Conservation (phyloP, 2,888 invertebrate genomes). For the Drosophila flavopinicola region DNA sequence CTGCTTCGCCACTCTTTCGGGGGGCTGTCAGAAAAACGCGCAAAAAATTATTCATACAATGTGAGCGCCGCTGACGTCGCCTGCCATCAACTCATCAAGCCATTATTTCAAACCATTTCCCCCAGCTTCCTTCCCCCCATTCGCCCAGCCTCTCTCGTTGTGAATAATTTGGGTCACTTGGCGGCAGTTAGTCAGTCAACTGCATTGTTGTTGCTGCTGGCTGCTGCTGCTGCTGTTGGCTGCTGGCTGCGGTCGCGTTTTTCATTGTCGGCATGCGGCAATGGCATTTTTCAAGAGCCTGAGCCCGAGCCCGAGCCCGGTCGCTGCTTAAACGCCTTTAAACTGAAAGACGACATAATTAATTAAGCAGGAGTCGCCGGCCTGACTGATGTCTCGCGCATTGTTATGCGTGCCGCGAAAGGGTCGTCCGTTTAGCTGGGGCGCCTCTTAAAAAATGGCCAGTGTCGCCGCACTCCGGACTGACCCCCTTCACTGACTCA, state of each 20-base stretch:
- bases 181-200: slow-evolving; percentile 79
- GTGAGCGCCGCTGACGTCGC: slow-evolving; percentile 47
- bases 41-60: slow-evolving; percentile 74
- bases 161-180: slow-evolving; percentile 80
- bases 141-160: slow-evolving; percentile 39
- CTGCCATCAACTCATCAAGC: slow-evolving; percentile 40
- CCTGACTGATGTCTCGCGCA: slow-evolving; percentile 70
- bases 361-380: slow-evolving; percentile 70
- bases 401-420: slow-evolving; percentile 73
- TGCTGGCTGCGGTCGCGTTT: slow-evolving; percentile 73
- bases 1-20: slow-evolving; percentile 5
- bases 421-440: slow-evolving; percentile 59
- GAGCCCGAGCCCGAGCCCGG: neutral
- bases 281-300: slow-evolving; percentile 74
- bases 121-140: slow-evolving; percentile 4
- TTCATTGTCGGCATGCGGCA: slow-evolving; percentile 80
- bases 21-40: slow-evolving; percentile 66
- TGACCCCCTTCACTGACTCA: slow-evolving; percentile 63
- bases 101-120: slow-evolving; percentile 25
- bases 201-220: slow-evolving; percentile 63
- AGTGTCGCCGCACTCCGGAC: slow-evolving; percentile 31
- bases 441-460: slow-evolving; percentile 41
- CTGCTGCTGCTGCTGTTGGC: slow-evolving; percentile 34
- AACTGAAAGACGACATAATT: slow-evolving; percentile 80
- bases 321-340: slow-evolving; percentile 74